These are phyloP conservation scores for Conus ventricosus DNA, from an alignment of 1,140 invertebrate species.

Conservation along the genomic window DNA sequence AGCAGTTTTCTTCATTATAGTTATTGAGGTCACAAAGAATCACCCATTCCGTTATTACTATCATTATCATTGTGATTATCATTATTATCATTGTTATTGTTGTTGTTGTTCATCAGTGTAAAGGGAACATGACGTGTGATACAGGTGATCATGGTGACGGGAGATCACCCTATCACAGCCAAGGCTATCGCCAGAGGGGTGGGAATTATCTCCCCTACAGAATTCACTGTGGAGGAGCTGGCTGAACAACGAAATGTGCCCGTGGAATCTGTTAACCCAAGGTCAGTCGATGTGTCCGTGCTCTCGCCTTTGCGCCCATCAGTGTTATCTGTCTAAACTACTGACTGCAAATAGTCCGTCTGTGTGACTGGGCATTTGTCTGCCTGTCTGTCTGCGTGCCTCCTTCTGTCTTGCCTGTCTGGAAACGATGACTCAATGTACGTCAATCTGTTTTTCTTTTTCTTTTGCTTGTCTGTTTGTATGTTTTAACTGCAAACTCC, in stretches of 20 bases:
- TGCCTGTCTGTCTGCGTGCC: neutral
- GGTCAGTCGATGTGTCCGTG: conserved; percentile 42
- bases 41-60: too few relatives aligned
- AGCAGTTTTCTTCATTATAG: too few relatives aligned
- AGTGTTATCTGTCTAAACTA: too few relatives aligned
- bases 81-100: too few relatives aligned
- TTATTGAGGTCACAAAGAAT: too few relatives aligned
- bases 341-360: too few relatives aligned
- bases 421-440: too few relatives aligned
- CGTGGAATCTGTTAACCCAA: conserved; percentile 79
- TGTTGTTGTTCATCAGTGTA: too few relatives aligned
- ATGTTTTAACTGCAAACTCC: neutral
- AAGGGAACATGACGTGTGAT: too few relatives aligned
- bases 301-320: neutral
- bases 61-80: too few relatives aligned
- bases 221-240: conserved; percentile 97
- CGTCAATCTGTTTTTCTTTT: neutral
- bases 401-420: too few relatives aligned
- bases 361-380: neutral
- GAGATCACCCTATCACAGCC: conserved; percentile 99
- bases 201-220: conserved; percentile 98
- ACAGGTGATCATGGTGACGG: conserved; percentile 85
- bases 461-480: neutral
- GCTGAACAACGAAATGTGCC: conserved; percentile 94
- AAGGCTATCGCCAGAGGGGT: conserved; percentile 99